Percentiles rank a stretch among this genome's conserved stretches.
Conservation (phyloP, 1,140 invertebrate genomes). For the Lasioglossum albipes region DNA sequence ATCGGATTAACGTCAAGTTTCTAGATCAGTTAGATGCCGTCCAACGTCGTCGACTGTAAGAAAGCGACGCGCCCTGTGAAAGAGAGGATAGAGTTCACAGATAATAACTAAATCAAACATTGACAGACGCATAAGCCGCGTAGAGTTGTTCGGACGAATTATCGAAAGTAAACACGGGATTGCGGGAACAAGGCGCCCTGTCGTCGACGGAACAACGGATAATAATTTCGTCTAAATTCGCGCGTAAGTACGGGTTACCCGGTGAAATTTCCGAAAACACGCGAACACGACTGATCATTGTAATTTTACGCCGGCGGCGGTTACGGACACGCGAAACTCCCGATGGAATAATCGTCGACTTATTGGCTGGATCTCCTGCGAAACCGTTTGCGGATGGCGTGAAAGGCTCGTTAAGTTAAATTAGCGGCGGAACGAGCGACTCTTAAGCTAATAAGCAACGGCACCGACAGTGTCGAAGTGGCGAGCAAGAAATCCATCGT, state of each 20-base stretch:
- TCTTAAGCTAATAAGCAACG: slow-evolving; percentile 69
- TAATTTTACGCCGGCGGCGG: not conserved
- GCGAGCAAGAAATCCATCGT: slow-evolving; percentile 58
- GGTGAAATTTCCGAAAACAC: slow-evolving; percentile 3
- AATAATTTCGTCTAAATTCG: too few relatives aligned
- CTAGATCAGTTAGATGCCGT: slow-evolving; percentile 33
- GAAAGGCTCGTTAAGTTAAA: slow-evolving; percentile 71
- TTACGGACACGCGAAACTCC: slow-evolving; percentile 24
- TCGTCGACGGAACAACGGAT: not conserved
- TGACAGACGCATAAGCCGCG: slow-evolving; percentile 27
- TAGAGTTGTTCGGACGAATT: not conserved
- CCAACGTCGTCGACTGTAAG: slow-evolving; percentile 52
- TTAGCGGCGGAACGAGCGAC: slow-evolving; percentile 65
- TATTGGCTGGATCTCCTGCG: slow-evolving; percentile 67
- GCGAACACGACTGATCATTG: slow-evolving; percentile 6
- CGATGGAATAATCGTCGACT: slow-evolving; percentile 53
- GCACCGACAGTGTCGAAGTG: slow-evolving; percentile 70
- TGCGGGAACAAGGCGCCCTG: slow-evolving; percentile 4
- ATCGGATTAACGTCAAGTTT: slow-evolving; percentile 5
- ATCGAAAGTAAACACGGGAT: slow-evolving; percentile 25
- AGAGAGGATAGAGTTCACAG: not conserved
- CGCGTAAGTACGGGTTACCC: not conserved
- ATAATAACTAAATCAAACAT: slow-evolving; percentile 51
- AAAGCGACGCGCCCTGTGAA: slow-evolving; percentile 19
- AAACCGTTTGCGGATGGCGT: slow-evolving; percentile 51